These are phyloP conservation scores for Euproctis similis DNA, from an alignment of 2,888 invertebrate genomes.

Conservation along the genomic window DNA sequence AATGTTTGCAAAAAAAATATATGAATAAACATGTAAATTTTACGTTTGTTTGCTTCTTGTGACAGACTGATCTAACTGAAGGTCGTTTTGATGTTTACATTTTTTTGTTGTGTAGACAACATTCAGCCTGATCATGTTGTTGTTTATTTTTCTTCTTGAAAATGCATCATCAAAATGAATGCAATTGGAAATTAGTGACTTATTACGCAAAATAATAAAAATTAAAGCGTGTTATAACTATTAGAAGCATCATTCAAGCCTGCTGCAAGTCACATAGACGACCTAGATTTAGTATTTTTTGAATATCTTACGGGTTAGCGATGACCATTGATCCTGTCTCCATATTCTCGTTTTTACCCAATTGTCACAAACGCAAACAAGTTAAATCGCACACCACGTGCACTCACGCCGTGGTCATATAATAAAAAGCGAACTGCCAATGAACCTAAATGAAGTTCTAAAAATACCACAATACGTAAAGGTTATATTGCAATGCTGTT, in stretches of 20 bases:
- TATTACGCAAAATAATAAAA: slow-evolving; percentile 21
- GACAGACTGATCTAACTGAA: slow-evolving; percentile 10
- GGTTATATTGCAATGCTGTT: slow-evolving; percentile 56
- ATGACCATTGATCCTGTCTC: slow-evolving; percentile 51
- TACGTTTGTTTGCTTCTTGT: slow-evolving; percentile 2
- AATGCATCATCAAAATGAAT: no score
- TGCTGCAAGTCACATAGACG: slow-evolving; percentile 37
- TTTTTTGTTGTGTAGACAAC: slow-evolving; percentile 18
- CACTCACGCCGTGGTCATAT: slow-evolving; percentile 39
- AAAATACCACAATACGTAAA: slow-evolving; percentile 67
- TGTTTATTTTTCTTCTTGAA: no score
- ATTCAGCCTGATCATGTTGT: slow-evolving; percentile 6
- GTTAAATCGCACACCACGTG: slow-evolving; percentile 51
- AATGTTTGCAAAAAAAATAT: no score
- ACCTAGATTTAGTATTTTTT: slow-evolving; percentile 25
- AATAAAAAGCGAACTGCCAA: slow-evolving; percentile 55
- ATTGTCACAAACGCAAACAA: slow-evolving; percentile 29
- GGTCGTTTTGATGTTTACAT: slow-evolving; percentile 18
- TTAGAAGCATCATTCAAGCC: slow-evolving; percentile 30
- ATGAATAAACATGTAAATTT: slow-evolving; percentile 13
- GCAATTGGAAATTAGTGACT: no score
- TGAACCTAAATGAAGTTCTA: slow-evolving; percentile 65
- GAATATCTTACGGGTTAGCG: slow-evolving; percentile 58
- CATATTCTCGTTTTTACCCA: slow-evolving; percentile 39
- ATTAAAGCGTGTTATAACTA: slow-evolving; percentile 23